These are phyloP conservation scores for Ferrisia virgata DNA, from an alignment of 2,888 invertebrate species.

Conservation along the genomic window DNA sequence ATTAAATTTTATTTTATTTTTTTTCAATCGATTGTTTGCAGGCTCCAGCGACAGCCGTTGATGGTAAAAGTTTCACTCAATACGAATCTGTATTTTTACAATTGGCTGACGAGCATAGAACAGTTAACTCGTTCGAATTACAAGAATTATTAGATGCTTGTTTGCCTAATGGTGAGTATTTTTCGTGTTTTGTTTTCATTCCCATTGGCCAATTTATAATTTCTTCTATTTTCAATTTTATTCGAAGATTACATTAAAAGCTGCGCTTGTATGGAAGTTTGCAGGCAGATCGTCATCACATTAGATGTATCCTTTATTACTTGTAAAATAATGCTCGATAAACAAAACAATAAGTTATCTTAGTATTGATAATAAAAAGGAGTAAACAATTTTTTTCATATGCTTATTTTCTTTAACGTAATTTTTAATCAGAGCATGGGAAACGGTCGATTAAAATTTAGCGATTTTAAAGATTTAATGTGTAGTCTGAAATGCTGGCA, in stretches of 20 bases:
- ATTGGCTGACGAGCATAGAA: slow-evolving; percentile 83
- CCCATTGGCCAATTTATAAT: not conserved
- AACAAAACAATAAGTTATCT: not conserved
- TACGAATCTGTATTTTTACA: slow-evolving; percentile 88
- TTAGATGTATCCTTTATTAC: slow-evolving; percentile 72
- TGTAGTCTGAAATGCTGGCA: slow-evolving; percentile 90
- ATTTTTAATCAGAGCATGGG: slow-evolving; percentile 64
- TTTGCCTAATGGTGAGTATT: slow-evolving; percentile 68
- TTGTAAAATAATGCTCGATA: not conserved
- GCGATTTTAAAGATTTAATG: slow-evolving; percentile 87
- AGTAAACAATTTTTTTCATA: too few relatives aligned
- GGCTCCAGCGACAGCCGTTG: slow-evolving; percentile 64
- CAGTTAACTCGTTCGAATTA: slow-evolving; percentile 85
- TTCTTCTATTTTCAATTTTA: not conserved
- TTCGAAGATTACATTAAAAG: slow-evolving; percentile 83
- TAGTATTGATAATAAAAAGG: not conserved
- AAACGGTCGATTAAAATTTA: slow-evolving; percentile 75
- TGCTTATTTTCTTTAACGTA: not conserved
- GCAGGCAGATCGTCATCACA: slow-evolving; percentile 82
- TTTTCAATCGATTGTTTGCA: slow-evolving; percentile 47
- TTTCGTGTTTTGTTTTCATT: not conserved
- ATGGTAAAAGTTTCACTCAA: slow-evolving; percentile 73
- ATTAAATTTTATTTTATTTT: not conserved
- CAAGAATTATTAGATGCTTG: slow-evolving; percentile 87
- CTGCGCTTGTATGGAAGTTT: slow-evolving; percentile 87